phyloP scores from a whole-genome alignment of 2,888 invertebrate species.

The Blastobasis adustella region DNA sequence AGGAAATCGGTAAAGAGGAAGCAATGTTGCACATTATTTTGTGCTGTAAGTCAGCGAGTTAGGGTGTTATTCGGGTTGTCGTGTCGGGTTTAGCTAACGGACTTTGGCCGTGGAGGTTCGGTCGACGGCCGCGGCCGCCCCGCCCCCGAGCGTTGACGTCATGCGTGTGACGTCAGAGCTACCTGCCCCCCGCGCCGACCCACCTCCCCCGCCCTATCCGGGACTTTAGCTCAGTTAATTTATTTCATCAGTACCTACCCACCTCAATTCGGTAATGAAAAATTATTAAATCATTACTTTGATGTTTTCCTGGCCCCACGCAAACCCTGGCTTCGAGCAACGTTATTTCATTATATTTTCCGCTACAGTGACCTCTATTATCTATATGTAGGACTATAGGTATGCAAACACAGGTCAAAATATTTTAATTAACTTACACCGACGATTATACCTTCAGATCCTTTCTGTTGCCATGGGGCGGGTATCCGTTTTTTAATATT shows the following conservation, averaged over 20 bases:
- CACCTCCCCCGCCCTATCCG: conserved; percentile 22
- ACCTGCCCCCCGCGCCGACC: conserved; percentile 29
- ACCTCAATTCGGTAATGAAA: conserved; percentile 26
- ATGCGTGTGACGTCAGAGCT: conserved; percentile 57
- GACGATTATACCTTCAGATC: no score
- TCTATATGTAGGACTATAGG: no score
- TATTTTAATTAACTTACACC: no score
- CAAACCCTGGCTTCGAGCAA: no score
- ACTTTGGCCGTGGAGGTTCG: conserved; percentile 20
- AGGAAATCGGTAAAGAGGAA: no score
- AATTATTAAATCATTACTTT: conserved; percentile 14
- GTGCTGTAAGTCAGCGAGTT: neutral
- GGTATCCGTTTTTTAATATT: no score
- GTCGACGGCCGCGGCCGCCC: conserved; percentile 49
- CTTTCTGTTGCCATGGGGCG: no score
- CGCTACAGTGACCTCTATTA: no score
- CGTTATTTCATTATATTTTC: no score
- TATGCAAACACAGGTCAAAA: no score
- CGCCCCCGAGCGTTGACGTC: conserved; percentile 57
- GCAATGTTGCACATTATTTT: neutral
- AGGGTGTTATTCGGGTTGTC: conserved; percentile 4
- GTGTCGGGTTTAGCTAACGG: conserved; percentile 4
- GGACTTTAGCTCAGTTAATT: conserved; percentile 33
- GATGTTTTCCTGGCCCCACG: no score
- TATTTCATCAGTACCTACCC: conserved; percentile 28